phyloP scores from a whole-genome alignment of 2,888 invertebrate species.

The Drosophila colorata region DNA sequence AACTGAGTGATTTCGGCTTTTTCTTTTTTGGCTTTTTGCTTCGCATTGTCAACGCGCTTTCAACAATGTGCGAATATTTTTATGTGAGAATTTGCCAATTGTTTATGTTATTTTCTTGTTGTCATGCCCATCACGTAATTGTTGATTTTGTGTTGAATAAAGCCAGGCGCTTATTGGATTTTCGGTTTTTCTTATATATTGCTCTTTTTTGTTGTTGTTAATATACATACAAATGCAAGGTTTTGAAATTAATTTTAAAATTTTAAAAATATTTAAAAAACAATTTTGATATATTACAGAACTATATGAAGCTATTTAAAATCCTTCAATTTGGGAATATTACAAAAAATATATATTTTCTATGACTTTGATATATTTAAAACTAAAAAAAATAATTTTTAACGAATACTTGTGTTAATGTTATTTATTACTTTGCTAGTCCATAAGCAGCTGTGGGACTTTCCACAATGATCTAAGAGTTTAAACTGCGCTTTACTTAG shows the following conservation, averaged over 20 bases:
- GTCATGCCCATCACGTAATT: constrained; percentile 65
- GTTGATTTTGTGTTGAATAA: constrained; percentile 44
- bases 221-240: not conserved
- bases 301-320: no score
- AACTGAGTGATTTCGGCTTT: constrained; percentile 42
- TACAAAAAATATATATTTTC: no score
- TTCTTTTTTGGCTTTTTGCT: constrained; percentile 25
- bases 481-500: constrained; percentile 1
- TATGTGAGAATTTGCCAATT: constrained; percentile 70
- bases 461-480: not conserved
- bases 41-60: constrained; percentile 69
- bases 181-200: constrained; percentile 1
- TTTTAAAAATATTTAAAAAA: not conserved
- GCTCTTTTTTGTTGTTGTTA: not conserved
- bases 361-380: not conserved
- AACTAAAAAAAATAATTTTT: not conserved
- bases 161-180: constrained; percentile 30
- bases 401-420: not conserved
- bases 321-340: no score
- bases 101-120: constrained; percentile 30
- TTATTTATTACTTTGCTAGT: not conserved
- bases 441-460: not conserved
- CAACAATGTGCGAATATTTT: constrained; percentile 71
- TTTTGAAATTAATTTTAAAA: not conserved
- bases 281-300: not conserved